Conservation (phyloP, 1,140 invertebrate genomes). For the Vanessa atalanta region DNA sequence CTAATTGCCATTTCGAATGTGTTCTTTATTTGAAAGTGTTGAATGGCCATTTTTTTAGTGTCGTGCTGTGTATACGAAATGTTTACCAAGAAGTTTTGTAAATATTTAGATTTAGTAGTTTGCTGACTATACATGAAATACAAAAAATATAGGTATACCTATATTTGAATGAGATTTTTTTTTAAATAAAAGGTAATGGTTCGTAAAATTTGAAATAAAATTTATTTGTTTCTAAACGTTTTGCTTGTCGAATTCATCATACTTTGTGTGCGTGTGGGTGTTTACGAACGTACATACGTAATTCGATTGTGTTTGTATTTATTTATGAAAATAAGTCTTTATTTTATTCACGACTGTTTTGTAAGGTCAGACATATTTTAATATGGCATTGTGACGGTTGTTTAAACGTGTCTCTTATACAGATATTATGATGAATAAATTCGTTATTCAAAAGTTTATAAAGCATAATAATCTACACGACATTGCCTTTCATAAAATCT, state of each 20-base stretch:
- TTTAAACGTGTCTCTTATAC: neutral
- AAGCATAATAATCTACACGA: neutral
- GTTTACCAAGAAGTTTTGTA: neutral
- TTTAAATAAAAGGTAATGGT: too few species aligned
- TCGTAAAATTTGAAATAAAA: neutral
- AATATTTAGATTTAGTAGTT: neutral
- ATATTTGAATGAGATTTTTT: neutral
- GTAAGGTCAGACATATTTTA: slow-evolving; percentile 38
- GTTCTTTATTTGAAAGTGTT: slow-evolving; percentile 40
- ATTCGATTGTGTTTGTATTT: slow-evolving; percentile 27
- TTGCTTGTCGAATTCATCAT: slow-evolving; percentile 17
- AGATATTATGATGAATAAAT: neutral
- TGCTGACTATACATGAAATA: neutral
- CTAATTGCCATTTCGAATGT: slow-evolving; percentile 32
- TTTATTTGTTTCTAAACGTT: slow-evolving; percentile 7
- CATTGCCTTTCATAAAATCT: too few species aligned
- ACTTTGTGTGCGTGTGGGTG: slow-evolving; percentile 32
- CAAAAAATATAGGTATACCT: neutral
- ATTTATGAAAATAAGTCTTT: slow-evolving; percentile 42
- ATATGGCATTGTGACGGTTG: slow-evolving; percentile 30
- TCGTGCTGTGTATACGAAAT: slow-evolving; percentile 35
- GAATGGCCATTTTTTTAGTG: slow-evolving; percentile 44
- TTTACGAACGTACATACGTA: slow-evolving; percentile 18
- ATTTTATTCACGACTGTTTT: slow-evolving; percentile 31
- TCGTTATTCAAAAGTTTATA: neutral